Evolutionary conservation across 2,797 vertebrate genomes (phyloP), one percentile per base, ranked within the genome.

Genomic region (Linurgus olivaceus): DNA sequence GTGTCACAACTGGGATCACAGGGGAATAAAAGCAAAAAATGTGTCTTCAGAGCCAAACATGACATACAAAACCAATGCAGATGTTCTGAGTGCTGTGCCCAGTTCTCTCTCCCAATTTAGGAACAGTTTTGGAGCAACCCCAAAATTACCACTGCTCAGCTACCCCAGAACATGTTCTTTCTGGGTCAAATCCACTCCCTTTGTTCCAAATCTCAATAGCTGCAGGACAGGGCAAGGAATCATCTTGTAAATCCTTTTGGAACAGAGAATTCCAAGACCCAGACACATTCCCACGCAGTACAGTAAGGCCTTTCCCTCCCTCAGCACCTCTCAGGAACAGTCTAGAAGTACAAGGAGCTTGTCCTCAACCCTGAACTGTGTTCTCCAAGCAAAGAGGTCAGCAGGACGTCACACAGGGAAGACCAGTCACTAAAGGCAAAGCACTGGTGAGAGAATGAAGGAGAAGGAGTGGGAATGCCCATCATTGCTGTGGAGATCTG

Each of bases 31-130:
- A 79, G 35, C 35, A 15, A 0, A 25, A 37, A 48, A 45, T 6
- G 17, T 7, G 7, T 11, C 51, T 54, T 70, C 67, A 55, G 62
- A 62, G 20, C 29, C 15, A 2, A 86, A 59, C 3, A 20, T 4
- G 26, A 73, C 10, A 7, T 11, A 23, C 2, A 68, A 47, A 76
- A 61, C 3, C 11, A 42, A 12, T 0, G 1, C 1, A 28, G 11
- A 38, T 4, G 5, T 50, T 86, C 7, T 33, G 5, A 81, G 42
- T 10, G n/a, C 42, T 42, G 35, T 0, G 0, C 48, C 45, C 74
- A 29, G 31, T 17, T 51, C 47, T n/a, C 42, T 51, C 45, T 38
- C 13, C 24, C 38, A 44, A 0, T 10, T 13, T 0, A 0, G 26
- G 29, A 79, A 38, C 6, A 25, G 19, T 31, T 70, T 57, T 0